These are phyloP conservation scores for Drosophila malerkotliana DNA, from an alignment of 1,140 invertebrate genomes.

Conservation along the genomic window DNA sequence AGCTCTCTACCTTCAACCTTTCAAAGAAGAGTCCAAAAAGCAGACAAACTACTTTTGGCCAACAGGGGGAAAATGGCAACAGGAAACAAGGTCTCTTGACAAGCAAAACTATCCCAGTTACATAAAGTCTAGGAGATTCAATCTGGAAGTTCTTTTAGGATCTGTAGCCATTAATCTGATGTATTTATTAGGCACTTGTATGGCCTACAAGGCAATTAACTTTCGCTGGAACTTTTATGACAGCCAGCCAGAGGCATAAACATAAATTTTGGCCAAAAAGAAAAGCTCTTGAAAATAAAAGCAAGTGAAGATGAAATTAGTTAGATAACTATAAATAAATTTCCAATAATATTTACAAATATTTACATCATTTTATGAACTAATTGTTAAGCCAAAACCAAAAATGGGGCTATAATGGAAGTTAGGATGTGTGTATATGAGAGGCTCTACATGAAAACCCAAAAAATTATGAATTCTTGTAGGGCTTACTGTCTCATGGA, in stretches of 20 bases:
- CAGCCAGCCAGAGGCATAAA: conserved; percentile 29
- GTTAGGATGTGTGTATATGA: conserved; percentile 28
- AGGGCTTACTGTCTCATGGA: conserved; percentile 90
- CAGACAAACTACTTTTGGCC: conserved; percentile 49
- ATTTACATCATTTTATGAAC: conserved; percentile 9
- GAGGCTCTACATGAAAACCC: conserved; percentile 48
- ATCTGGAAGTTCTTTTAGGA: conserved; percentile 31
- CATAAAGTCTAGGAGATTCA: conserved; percentile 17
- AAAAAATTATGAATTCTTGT: conserved; percentile 8
- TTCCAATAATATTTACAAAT: conserved; percentile 7
- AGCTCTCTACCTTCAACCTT: conserved; percentile 72
- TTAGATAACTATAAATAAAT: conserved; percentile 22
- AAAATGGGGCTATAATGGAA: conserved; percentile 37
- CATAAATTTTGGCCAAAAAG: conserved; percentile 39
- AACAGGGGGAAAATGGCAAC: conserved; percentile 14
- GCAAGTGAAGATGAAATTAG: conserved; percentile 9
- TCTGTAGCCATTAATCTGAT: conserved; percentile 56
- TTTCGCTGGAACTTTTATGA: conserved; percentile 43
- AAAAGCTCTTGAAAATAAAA: conserved; percentile 39
- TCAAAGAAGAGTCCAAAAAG: conserved; percentile 39
- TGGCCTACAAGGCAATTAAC: conserved; percentile 39
- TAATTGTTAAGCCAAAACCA: conserved; percentile 50
- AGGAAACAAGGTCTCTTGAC: conserved; percentile 40
- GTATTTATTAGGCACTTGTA: conserved; percentile 47
- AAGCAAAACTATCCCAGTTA: conserved; percentile 38